Evolutionary conservation across 2,888 invertebrate genomes (phyloP).

Genomic region (Drosophila meridionalis): DNA sequence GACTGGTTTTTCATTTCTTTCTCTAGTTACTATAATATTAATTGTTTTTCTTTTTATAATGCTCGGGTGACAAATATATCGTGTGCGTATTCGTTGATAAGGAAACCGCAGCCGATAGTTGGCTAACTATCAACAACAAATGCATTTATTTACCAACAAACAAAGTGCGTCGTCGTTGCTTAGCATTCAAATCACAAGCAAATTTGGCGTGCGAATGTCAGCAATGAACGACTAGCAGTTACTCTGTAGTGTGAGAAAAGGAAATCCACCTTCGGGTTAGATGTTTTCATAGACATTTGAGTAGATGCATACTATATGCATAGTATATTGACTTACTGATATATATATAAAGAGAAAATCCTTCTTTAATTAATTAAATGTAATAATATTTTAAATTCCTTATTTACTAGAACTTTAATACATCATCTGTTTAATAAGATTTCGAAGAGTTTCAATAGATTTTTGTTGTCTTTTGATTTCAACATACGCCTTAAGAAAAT

Average conservation of each 20-base stretch:
- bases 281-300: background rate
- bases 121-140: background rate
- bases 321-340: too few species aligned
- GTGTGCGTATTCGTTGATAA: slow-evolving; percentile 15
- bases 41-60: slow-evolving; percentile 1
- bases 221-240: background rate
- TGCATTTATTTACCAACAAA: slow-evolving; percentile 56
- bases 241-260: background rate
- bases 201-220: background rate
- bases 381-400: too few species aligned
- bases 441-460: background rate
- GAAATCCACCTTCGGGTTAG: background rate
- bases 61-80: background rate
- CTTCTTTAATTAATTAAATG: too few species aligned
- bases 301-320: background rate
- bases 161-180: slow-evolving; percentile 28
- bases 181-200: slow-evolving; percentile 18
- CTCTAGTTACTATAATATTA: slow-evolving; percentile 4
- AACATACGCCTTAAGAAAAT: background rate
- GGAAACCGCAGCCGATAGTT: slow-evolving; percentile 24
- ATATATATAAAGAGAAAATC: too few species aligned
- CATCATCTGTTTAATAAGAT: background rate
- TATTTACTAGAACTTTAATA: too few species aligned
- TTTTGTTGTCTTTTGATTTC: background rate
- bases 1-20: background rate